phyloP scores from a whole-genome alignment of 2,888 invertebrate species.

The Caenorhabditis zanzibari region DNA sequence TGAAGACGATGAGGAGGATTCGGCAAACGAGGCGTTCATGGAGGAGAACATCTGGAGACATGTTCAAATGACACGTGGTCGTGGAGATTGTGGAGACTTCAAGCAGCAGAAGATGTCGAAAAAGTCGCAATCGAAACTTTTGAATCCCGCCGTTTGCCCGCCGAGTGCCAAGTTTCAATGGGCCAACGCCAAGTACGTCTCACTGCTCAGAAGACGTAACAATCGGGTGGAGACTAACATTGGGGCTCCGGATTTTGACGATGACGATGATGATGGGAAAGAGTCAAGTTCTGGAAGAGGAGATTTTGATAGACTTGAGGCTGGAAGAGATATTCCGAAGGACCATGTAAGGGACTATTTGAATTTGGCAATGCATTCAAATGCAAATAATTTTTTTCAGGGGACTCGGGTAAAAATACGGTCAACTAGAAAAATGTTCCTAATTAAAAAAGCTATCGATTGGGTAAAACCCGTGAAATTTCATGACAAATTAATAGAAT shows the following conservation, averaged over 20 bases:
- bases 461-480: no score
- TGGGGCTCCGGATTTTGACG: neutral
- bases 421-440: no score
- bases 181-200: neutral
- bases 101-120: no score
- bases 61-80: neutral
- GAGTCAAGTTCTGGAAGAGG: neutral
- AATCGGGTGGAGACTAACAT: neutral
- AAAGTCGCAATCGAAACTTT: neutral
- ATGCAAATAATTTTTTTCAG: no score
- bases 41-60: slow-evolving; percentile 1
- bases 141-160: neutral
- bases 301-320: neutral
- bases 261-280: neutral
- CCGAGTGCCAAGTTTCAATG: slow-evolving; percentile 7
- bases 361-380: no score
- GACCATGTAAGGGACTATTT: no score
- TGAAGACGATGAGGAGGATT: neutral
- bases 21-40: neutral
- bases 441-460: no score
- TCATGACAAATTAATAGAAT: no score
- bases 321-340: neutral
- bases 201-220: neutral
- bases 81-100: neutral
- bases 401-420: no score